These are phyloP conservation scores for Micrasema minimum DNA, from an alignment of 1,140 invertebrate genomes.

Conservation along the genomic window DNA sequence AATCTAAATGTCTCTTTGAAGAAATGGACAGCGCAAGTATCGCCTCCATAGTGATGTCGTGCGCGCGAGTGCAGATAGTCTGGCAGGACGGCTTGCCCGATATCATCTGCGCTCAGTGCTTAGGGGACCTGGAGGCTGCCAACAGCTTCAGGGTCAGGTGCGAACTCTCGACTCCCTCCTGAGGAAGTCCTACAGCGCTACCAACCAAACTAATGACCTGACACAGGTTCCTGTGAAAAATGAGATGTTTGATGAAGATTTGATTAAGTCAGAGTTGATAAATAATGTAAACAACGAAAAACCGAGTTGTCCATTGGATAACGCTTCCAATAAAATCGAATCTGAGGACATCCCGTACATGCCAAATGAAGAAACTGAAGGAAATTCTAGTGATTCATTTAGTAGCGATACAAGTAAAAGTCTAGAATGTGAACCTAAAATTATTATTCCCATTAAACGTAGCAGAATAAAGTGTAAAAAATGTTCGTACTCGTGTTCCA, in stretches of 20 bases:
- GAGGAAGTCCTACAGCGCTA: slow-evolving; percentile 3
- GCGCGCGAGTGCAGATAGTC: slow-evolving; percentile 17
- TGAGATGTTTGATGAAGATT: not conserved
- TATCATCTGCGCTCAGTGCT: slow-evolving; percentile 28
- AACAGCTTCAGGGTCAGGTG: slow-evolving; percentile 24
- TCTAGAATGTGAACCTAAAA: too few species aligned
- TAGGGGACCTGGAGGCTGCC: slow-evolving; percentile 11
- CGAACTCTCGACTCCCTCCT: slow-evolving; percentile 21
- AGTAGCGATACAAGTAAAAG: too few species aligned
- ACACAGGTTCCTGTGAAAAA: not conserved
- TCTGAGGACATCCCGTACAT: too few species aligned
- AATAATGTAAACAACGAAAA: too few species aligned
- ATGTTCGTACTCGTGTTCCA: slow-evolving; percentile 61
- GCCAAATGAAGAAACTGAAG: too few species aligned
- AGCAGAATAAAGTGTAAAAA: slow-evolving; percentile 59
- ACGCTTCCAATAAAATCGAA: too few species aligned
- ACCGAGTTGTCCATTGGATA: too few species aligned
- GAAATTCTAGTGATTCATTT: too few species aligned
- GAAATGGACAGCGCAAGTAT: not conserved
- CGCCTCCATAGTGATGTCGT: slow-evolving; percentile 8
- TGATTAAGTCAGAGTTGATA: not conserved
- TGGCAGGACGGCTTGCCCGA: slow-evolving; percentile 16
- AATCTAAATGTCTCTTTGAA: slow-evolving; percentile 6
- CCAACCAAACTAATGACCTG: not conserved
- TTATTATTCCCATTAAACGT: slow-evolving; percentile 53